Percentiles rank a stretch among this genome's conserved stretches.
These are phyloP conservation scores for Acrobasis suavella DNA, from an alignment of 2,888 invertebrate genomes.

Conservation along the genomic window DNA sequence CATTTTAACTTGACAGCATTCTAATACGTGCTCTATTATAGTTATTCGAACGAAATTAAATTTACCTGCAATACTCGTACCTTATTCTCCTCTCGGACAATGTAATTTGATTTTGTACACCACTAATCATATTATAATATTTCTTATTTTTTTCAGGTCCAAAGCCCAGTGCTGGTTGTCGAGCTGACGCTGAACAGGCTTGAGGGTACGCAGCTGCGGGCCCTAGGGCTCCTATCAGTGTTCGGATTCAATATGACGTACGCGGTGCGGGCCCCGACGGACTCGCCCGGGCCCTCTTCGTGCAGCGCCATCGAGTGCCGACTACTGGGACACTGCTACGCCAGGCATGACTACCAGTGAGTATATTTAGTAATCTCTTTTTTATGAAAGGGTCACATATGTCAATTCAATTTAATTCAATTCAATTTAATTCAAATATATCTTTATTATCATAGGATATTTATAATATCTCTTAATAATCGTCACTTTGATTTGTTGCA, in stretches of 20 bases:
- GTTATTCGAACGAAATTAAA: too few species aligned
- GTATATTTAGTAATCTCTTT: constrained; percentile 49
- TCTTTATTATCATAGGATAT: too few species aligned
- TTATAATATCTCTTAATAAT: too few species aligned
- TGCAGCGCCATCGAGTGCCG: constrained; percentile 93
- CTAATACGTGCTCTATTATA: too few species aligned
- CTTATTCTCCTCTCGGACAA: too few species aligned
- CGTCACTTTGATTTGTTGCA: too few species aligned
- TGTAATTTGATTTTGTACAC: too few species aligned
- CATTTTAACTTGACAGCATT: too few species aligned
- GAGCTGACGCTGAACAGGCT: constrained; percentile 87
- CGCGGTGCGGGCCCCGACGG: constrained; percentile 83
- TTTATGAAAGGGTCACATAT: too few species aligned
- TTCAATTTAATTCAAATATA: too few species aligned
- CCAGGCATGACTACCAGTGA: constrained; percentile 87
- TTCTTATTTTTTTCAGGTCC: constrained; percentile 59
- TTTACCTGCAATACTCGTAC: too few species aligned
- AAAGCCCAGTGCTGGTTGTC: constrained; percentile 89
- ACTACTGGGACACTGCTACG: constrained; percentile 92
- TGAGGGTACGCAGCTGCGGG: constrained; percentile 92
- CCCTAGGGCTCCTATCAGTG: constrained; percentile 90
- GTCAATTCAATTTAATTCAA: too few species aligned
- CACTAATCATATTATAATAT: not conserved
- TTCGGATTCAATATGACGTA: constrained; percentile 97
- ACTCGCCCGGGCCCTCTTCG: constrained; percentile 78